Evolutionary conservation across 2,888 invertebrate species (phyloP).

Genomic region (Drosophila buzzatii): DNA sequence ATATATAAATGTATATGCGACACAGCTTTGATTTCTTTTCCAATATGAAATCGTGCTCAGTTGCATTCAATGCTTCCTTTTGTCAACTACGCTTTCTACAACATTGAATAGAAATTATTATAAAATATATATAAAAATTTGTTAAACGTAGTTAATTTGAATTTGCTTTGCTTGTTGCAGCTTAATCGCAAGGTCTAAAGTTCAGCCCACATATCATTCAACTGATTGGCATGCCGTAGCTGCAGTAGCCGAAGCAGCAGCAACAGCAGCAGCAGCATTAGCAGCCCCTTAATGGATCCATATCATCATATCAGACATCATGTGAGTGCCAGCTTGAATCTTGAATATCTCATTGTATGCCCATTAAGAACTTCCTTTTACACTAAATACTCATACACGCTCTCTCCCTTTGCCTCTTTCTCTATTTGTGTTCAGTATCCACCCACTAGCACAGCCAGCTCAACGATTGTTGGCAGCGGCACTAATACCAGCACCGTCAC

Average conservation of each 20-base stretch:
- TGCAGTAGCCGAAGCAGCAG: constrained; percentile 34
- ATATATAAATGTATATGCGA: background rate
- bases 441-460: constrained; percentile 50
- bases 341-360: constrained; percentile 10
- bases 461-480: constrained; percentile 46
- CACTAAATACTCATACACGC: too few relatives aligned
- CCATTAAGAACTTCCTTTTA: too few relatives aligned
- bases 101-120: background rate
- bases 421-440: constrained; percentile 48
- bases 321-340: constrained; percentile 62
- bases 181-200: constrained; percentile 49
- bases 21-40: background rate
- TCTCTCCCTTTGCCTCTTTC: background rate
- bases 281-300: constrained; percentile 79
- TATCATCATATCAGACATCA: constrained; percentile 83
- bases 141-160: constrained; percentile 12
- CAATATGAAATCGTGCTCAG: background rate
- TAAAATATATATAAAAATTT: background rate
- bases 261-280: constrained; percentile 33
- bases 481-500: constrained; percentile 21
- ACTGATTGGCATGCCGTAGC: constrained; percentile 59
- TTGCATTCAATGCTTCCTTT: background rate
- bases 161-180: constrained; percentile 33
- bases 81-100: background rate
- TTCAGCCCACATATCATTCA: constrained; percentile 54